phyloP scores from a whole-genome alignment of 2,113 vertebrate genomes.

The Archilochus colubris region DNA sequence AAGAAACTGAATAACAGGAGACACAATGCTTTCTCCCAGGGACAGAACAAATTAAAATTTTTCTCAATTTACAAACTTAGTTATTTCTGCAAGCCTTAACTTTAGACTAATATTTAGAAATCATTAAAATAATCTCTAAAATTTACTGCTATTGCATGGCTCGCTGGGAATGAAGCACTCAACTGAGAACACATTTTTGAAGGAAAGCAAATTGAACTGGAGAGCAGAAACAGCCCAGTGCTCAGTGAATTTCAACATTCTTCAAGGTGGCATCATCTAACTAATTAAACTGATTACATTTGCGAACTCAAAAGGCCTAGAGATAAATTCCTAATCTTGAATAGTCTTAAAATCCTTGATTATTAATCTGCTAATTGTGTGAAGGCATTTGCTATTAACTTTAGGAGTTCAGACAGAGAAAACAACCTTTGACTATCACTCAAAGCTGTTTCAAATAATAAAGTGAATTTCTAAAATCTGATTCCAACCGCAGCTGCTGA shows the following conservation, averaged over 20 bases:
- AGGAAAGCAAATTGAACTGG: constrained; percentile 5
- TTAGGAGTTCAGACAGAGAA: background rate
- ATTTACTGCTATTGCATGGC: background rate
- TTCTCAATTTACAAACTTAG: background rate
- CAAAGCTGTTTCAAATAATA: constrained; percentile 44
- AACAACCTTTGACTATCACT: background rate
- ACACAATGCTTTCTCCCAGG: background rate
- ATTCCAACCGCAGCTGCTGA: background rate
- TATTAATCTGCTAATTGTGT: constrained; percentile 54
- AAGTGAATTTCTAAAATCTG: constrained; percentile 17
- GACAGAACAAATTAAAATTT: background rate
- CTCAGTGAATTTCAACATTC: constrained; percentile 45
- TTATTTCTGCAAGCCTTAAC: background rate
- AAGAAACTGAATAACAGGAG: background rate
- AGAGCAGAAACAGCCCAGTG: background rate
- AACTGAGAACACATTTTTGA: background rate
- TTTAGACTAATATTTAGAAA: background rate
- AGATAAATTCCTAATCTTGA: constrained; percentile 65
- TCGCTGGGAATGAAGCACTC: background rate
- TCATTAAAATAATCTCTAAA: constrained; percentile 1
- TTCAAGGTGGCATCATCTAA: constrained; percentile 47
- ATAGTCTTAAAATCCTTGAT: constrained; percentile 42
- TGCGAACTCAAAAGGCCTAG: constrained; percentile 11
- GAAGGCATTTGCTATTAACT: constrained; percentile 29
- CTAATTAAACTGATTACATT: constrained; percentile 66